These are phyloP conservation scores for Oscheius onirici DNA, from an alignment of 2,888 invertebrate species.

Conservation along the genomic window DNA sequence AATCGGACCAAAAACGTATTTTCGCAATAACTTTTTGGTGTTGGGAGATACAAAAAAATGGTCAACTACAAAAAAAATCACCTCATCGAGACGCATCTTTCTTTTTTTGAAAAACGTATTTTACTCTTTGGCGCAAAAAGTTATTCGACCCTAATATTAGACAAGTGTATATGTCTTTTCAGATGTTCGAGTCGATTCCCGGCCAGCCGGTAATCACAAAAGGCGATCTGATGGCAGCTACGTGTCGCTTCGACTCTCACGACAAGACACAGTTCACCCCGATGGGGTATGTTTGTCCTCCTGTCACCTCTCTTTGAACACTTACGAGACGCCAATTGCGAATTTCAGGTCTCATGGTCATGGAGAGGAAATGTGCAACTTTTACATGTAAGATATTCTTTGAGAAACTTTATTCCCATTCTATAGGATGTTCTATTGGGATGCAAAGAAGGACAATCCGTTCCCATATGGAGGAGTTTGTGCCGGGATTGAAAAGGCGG, in stretches of 20 bases:
- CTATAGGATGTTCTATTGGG: constrained; percentile 74
- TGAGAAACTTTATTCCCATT: no score
- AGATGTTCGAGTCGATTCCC: constrained; percentile 76
- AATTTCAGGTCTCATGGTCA: neutral
- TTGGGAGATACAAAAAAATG: no score
- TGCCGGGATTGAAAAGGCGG: constrained; percentile 14
- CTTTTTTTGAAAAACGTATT: no score
- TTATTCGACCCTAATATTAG: neutral
- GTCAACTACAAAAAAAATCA: no score
- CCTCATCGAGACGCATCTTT: no score
- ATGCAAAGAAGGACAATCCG: constrained; percentile 67
- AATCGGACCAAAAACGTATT: no score
- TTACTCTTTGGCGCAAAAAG: no score
- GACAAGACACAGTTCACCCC: constrained; percentile 71
- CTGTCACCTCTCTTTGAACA: neutral
- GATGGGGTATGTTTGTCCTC: constrained; percentile 74
- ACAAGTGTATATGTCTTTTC: no score
- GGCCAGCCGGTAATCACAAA: constrained; percentile 72
- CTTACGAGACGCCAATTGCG: constrained; percentile 1
- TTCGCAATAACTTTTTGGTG: no score
- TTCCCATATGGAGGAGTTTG: constrained; percentile 69
- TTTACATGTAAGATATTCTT: constrained; percentile 68
- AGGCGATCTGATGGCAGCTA: constrained; percentile 75
- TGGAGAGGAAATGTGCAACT: constrained; percentile 75
- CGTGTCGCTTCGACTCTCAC: constrained; percentile 76